Conservation (phyloP, 2,113 vertebrate species). For the Butorides virescens region DNA sequence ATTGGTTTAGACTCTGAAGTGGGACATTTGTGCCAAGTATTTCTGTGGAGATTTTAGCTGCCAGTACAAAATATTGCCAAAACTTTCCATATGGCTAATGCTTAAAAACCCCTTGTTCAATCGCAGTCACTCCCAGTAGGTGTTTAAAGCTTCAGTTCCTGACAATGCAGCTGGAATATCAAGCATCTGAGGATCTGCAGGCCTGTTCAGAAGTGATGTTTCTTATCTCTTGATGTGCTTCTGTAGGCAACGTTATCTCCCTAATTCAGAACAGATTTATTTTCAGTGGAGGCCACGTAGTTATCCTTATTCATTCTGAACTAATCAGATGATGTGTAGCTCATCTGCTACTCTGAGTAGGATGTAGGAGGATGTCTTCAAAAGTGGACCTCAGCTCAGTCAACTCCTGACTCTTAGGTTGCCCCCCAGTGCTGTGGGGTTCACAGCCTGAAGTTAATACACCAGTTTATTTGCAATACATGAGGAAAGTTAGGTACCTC, state of each 20-base stretch:
- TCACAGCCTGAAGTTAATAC: background rate
- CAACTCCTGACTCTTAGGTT: background rate
- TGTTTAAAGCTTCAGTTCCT: background rate
- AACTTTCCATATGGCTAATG: background rate
- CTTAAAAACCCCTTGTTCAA: background rate
- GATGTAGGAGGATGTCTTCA: background rate
- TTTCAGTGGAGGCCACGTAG: background rate
- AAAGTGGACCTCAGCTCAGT: background rate
- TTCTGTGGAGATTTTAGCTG: background rate
- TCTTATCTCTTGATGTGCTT: background rate
- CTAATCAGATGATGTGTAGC: background rate
- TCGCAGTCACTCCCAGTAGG: background rate
- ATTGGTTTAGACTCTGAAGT: background rate
- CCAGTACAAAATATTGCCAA: background rate
- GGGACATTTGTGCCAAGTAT: background rate
- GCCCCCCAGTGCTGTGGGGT: background rate
- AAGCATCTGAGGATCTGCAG: background rate
- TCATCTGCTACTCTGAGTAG: background rate
- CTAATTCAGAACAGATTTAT: background rate
- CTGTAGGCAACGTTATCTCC: background rate
- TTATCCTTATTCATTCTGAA: background rate
- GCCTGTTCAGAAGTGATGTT: background rate
- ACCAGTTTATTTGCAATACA: background rate
- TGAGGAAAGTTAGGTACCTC: background rate
- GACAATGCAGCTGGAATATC: background rate